Evolutionary conservation across 2,888 invertebrate genomes (phyloP).

Genomic region (Xylota segnis): DNA sequence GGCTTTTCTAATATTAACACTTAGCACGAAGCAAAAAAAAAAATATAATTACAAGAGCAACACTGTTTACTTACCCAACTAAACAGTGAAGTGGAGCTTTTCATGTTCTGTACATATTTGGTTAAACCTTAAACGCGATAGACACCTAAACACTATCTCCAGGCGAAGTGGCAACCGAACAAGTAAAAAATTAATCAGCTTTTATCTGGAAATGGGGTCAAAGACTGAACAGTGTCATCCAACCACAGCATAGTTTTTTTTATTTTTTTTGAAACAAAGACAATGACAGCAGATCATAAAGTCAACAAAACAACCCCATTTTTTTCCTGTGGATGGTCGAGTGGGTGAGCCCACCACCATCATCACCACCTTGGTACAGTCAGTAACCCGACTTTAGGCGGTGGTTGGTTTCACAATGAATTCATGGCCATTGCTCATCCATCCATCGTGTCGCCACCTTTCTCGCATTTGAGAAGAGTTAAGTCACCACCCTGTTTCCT

Average conservation of each 20-base stretch:
- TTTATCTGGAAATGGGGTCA: conserved; percentile 29
- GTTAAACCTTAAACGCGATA: neutral
- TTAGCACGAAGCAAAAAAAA: no score
- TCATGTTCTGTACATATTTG: no score
- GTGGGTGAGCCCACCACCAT: neutral
- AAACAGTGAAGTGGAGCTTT: no score
- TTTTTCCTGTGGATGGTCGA: conserved; percentile 3
- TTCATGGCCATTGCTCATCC: conserved; percentile 2
- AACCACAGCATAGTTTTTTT: neutral
- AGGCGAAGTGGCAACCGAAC: neutral
- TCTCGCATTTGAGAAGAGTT: conserved; percentile 14
- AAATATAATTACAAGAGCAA: no score
- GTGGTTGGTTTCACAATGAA: conserved; percentile 32
- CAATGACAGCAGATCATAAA: neutral
- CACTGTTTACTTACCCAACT: no score
- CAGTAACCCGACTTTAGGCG: conserved; percentile 50
- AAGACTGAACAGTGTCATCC: conserved; percentile 14
- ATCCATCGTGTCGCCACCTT: conserved; percentile 1
- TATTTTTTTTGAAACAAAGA: neutral
- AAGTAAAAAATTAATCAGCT: conserved; percentile 1
- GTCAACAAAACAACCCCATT: conserved; percentile 30
- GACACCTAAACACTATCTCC: neutral
- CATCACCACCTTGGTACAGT: conserved; percentile 14
- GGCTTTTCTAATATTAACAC: no score
- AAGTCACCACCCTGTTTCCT: conserved; percentile 37